Evolutionary conservation across 2,888 invertebrate genomes (phyloP), one percentile per base, ranked within the genome.

Genomic region (Pantelozetes paolii): DNA sequence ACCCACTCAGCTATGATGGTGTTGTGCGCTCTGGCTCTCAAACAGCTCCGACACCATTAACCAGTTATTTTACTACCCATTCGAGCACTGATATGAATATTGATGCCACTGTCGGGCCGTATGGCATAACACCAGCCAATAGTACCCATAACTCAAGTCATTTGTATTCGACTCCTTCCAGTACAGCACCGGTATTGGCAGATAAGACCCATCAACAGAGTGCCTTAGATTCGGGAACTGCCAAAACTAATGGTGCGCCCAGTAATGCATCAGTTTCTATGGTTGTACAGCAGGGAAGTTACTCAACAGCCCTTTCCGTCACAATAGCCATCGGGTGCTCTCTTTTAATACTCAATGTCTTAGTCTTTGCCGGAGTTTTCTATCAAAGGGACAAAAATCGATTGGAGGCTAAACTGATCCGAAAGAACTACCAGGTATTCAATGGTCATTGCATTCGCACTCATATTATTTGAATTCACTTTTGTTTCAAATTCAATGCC

Each of bases 221-320:
- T 73, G 75, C 73, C 71, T 75, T 74, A 67, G 74, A 74, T 20
- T 64, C 36, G 62, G 40, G 18, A 45, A 18, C 26, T 45, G 67
- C 13, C 13, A 54, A 59, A n/a, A 54, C 36, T n/a, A 57, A 57
- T 28, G 57, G 57, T 26, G 36, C 18, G 28, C 57, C 40, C 20
- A 69, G 32, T 18, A 75, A 71, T 48, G 67, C 74, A 26, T 75
- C 75, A 8, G 69, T 74, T 9, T 75, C 73, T 26, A 75, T 76
- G 73, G 74, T 76, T 15, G 76, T 77, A 15, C 76, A 76, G 48
- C 70, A 74, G 2, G 72, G 72, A 0, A 91, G 92, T 0, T 94
- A 94, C 80, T 92, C 92, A 0, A 93, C 94, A 3, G 94, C 94
- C 1, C 84, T 94, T 18, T 92, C 92, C 82, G 92, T 94, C 0